Conservation (phyloP, 2,113 vertebrate genomes). For the Monopterus albus region DNA sequence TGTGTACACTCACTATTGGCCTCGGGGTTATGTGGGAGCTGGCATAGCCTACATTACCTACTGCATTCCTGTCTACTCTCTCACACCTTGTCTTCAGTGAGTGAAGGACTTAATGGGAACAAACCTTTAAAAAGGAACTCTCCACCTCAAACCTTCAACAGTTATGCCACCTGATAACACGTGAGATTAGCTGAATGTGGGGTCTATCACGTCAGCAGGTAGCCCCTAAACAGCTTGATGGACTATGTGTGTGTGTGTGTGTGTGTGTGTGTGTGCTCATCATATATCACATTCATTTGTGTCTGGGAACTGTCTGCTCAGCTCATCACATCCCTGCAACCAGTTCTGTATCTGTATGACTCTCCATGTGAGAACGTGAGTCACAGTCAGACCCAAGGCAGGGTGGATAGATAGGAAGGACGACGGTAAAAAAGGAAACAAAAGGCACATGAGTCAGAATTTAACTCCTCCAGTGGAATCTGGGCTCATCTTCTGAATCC, state of each 20-base stretch:
- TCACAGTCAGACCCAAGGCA: conserved; percentile 41
- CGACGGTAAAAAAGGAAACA: conserved; percentile 33
- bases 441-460: conserved; percentile 55
- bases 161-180: not conserved
- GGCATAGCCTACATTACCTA: conserved; percentile 29
- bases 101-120: not conserved
- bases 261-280: conserved; percentile 36
- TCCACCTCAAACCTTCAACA: conserved; percentile 20
- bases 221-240: not conserved
- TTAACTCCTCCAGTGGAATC: conserved; percentile 25
- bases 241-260: not conserved
- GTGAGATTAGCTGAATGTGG: not conserved
- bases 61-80: conserved; percentile 56
- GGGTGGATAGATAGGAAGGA: conserved; percentile 18
- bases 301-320: conserved; percentile 52
- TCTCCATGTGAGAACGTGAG: conserved; percentile 32
- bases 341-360: conserved; percentile 12
- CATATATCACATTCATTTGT: conserved; percentile 13
- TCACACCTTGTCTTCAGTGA: conserved; percentile 49
- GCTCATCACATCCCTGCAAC: conserved; percentile 32
- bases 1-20: conserved; percentile 14
- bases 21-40: conserved; percentile 47
- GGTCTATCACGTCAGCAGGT: not conserved
- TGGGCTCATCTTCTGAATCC: conserved; percentile 15
- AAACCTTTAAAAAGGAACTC: conserved; percentile 14